Conservation (phyloP, 2,797 vertebrate genomes). For the Microchirus variegatus region DNA sequence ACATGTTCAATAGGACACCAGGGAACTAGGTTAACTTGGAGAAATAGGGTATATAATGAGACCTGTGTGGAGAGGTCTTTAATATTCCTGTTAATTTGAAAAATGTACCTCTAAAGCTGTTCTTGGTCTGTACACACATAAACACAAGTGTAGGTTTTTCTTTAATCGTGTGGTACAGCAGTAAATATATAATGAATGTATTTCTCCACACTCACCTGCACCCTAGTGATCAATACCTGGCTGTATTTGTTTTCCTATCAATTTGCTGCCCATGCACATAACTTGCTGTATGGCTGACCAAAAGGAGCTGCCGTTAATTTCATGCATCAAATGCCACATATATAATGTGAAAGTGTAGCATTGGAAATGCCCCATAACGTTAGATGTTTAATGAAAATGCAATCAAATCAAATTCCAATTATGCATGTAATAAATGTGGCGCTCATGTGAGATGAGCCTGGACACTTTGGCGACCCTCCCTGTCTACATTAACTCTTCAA, state of each 20-base stretch:
- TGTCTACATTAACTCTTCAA: constrained; percentile 65
- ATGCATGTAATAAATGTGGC: constrained; percentile 71
- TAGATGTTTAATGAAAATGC: constrained; percentile 69
- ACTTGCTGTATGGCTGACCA: constrained; percentile 22
- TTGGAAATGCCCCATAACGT: constrained; percentile 28
- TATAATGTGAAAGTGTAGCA: constrained; percentile 38
- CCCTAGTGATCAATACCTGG: constrained; percentile 22
- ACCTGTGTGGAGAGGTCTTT: too few relatives aligned
- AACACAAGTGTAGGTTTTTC: constrained; percentile 27
- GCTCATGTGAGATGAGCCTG: constrained; percentile 60
- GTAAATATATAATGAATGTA: constrained; percentile 9
- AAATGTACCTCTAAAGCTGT: background rate
- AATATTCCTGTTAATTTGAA: too few relatives aligned
- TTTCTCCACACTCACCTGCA: constrained; percentile 6
- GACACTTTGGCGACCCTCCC: constrained; percentile 58
- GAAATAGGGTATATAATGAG: too few relatives aligned
- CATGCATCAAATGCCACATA: constrained; percentile 54
- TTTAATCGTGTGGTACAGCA: background rate
- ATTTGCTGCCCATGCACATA: background rate
- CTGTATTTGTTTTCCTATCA: constrained; percentile 14
- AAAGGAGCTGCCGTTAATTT: constrained; percentile 59
- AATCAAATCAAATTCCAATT: constrained; percentile 76
- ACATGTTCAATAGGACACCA: too few relatives aligned
- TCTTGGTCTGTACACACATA: background rate
- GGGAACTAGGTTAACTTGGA: too few relatives aligned